phyloP scores from a whole-genome alignment of 2,888 invertebrate species.

The Eupithecia subumbrata region DNA sequence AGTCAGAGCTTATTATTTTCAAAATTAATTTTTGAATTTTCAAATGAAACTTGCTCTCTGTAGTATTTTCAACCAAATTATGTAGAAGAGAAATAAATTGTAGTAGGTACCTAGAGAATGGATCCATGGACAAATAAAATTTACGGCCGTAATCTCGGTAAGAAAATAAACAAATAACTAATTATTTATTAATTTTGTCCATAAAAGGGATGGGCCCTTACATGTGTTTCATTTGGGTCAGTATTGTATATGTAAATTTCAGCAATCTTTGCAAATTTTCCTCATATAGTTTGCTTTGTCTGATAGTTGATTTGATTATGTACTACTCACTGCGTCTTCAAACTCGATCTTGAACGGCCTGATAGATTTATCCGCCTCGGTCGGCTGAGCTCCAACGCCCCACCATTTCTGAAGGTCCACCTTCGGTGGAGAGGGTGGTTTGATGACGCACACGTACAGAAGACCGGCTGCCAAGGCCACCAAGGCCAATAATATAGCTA shows the following conservation, averaged over 20 bases:
- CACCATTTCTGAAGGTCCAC: constrained; percentile 73
- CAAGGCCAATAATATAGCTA: constrained; percentile 50
- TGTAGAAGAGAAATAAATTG: neutral
- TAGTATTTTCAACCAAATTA: neutral
- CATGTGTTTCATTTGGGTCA: too few species aligned
- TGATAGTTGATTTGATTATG: neutral
- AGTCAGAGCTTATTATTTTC: neutral
- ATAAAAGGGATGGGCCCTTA: too few species aligned
- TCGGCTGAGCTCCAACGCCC: constrained; percentile 60
- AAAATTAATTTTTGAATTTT: neutral
- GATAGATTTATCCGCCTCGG: constrained; percentile 62
- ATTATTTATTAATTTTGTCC: too few species aligned
- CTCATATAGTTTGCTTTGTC: neutral
- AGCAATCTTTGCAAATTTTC: neutral
- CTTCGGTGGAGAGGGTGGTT: constrained; percentile 59
- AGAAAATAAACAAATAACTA: too few species aligned
- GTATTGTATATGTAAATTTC: neutral
- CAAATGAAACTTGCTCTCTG: neutral
- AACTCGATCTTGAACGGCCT: constrained; percentile 71
- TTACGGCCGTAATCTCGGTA: too few species aligned
- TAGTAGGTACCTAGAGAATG: neutral
- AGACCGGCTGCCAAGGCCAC: constrained; percentile 55
- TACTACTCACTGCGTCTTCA: constrained; percentile 66
- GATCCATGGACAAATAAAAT: too few species aligned
- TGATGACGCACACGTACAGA: constrained; percentile 48